phyloP scores from a whole-genome alignment of 2,113 vertebrate species.

The Centrocercus urophasianus region DNA sequence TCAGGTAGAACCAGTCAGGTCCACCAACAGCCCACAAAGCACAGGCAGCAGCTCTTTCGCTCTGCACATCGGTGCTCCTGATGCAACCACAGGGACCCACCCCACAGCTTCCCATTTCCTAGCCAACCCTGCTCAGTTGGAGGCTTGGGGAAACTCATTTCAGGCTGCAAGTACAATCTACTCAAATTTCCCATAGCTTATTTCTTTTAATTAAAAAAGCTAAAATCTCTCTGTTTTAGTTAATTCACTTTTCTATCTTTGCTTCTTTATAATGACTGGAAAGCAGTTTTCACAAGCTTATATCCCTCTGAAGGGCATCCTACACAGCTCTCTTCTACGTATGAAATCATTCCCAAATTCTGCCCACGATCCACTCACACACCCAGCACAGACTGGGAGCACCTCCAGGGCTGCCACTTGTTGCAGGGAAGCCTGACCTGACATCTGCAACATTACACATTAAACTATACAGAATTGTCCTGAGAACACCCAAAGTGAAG shows the following conservation, averaged over 20 bases:
- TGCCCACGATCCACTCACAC: background rate
- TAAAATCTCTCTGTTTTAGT: background rate
- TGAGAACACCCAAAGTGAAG: background rate
- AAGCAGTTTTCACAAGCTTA: background rate
- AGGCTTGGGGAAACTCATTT: background rate
- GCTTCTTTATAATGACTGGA: background rate
- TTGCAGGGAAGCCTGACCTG: no score
- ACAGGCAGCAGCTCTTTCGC: background rate
- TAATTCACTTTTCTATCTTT: background rate
- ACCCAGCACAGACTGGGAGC: background rate
- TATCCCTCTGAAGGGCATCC: slow-evolving; percentile 4
- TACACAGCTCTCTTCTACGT: background rate
- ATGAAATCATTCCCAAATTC: background rate
- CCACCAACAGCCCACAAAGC: background rate
- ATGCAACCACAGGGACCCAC: background rate
- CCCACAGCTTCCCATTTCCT: background rate
- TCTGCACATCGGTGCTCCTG: background rate
- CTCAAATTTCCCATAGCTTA: background rate
- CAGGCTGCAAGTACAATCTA: background rate
- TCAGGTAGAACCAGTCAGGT: background rate
- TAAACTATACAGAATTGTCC: background rate
- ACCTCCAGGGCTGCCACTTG: background rate
- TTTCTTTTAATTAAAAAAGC: background rate
- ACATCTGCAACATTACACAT: background rate
- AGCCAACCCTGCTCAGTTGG: background rate